Base-by-base conservation (phyloP, 92 coral and sea anemone genomes). In the Ricordea florida region DNA sequence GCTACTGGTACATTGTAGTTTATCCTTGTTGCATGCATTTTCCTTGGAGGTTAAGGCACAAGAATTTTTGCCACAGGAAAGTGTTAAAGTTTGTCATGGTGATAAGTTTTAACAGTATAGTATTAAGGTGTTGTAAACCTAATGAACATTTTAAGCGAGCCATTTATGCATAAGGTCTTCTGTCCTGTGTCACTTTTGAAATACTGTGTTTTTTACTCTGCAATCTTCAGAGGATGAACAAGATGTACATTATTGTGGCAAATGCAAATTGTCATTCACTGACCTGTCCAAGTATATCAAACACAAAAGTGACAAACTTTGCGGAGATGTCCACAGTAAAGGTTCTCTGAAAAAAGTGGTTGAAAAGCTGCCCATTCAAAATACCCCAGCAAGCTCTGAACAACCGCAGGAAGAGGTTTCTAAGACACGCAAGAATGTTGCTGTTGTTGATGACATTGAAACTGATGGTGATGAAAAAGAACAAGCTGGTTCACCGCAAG, bases 231-330 rank as follows among this genome's bases (percentile, higher is more conserved):
- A 92, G 75, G 98, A 92, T 40, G 98, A 94, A 16, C 79, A 87
- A 30, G 98, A 94, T 72, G 88, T 94, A 6, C 98, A 94, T 74
- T 93, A 88, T 31, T 94, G 98, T 66, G 98, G 98, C 5, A 88
- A 76, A 72, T 94, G 98, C 61, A 94, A 86, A 31, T 74, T 70
- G 31, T 70, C 91, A 17, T 94, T 94, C 79, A 88, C 87, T 9
- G 93, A 89, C 56, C 82, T 94, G 25, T 50, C 97, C 28, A 81
- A 61, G 3, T 94, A 94, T 78, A 81, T 94, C 15, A 76, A 70
- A 2, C 98, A 94, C 45, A 94, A 94, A 78, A 79, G 82, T 72
- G 35, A 76, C 56, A 84, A 81, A 48, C 20, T 76, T n/a, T 86
- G 91, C 22, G 70, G 57, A 11, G 78, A 71, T 0, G 5, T 29